Evolutionary conservation across 2,797 vertebrate genomes (phyloP), one percentile per base, ranked within the genome.

Genomic region (Propithecus perrieri): DNA sequence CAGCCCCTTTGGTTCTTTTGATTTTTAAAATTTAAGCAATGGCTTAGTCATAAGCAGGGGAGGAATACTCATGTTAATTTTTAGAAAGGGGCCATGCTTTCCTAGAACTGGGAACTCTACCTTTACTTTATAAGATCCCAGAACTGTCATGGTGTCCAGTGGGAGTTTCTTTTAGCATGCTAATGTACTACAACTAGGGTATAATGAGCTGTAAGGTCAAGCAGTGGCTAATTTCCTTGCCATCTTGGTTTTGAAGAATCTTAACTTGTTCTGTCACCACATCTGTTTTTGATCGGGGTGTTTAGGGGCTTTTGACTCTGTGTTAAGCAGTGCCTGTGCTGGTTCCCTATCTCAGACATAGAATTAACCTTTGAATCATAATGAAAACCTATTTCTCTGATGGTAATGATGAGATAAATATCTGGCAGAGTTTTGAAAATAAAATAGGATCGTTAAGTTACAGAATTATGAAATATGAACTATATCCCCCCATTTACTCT

Each of bases 361-460:
- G 53, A 69, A 87, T 91, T 91, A 86, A 35, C 28, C 24, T 76
- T 93, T 94, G 55, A 75, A 67, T 89, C 13, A 65, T 90, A 85
- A 83, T 90, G 43, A 88, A 69, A 72, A 96, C 20, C 74, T 91
- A 71, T 1, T 84, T 61, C 35, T 76, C 92, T 91, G 89, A 57
- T 88, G 30, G 50, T 91, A 80, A 78, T 57, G 81, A 59, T 74
- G 20, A 69, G n/a, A 84, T 84, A 89, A 95, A 20, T 63, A 1
- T 75, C 13, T 38, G 65, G 28, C 10, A 89, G 30, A 86, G 86
- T 96, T 92, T 57, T 81, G 61, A 95, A 84, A 94, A 92, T 79
- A 85, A 89, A 91, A 93, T 24, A 92, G 72, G 67, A 92, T 87
- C 13, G 1, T 83, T 78, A 92, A 94, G 35, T 96, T 93, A 91